Conservation (phyloP, 2,888 invertebrate species). For the Punctoribates punctum region DNA sequence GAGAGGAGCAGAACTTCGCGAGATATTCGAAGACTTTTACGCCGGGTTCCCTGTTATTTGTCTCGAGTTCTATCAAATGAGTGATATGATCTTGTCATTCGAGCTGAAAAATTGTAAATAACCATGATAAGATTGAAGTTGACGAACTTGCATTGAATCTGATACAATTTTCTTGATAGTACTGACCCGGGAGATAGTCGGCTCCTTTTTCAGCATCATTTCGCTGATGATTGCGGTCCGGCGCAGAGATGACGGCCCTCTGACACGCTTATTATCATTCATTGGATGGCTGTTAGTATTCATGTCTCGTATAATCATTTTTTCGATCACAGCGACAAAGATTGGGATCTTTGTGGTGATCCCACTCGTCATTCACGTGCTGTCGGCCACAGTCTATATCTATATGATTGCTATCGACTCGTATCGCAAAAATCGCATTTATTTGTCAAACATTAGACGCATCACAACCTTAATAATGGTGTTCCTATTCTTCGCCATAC, state of each 20-base stretch:
- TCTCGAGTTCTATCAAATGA: slow-evolving; percentile 46
- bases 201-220: slow-evolving; percentile 46
- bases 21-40: slow-evolving; percentile 49
- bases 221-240: slow-evolving; percentile 48
- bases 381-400: slow-evolving; percentile 45
- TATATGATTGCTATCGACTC: slow-evolving; percentile 46
- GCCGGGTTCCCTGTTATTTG: slow-evolving; percentile 48
- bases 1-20: slow-evolving; percentile 46
- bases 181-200: slow-evolving; percentile 46
- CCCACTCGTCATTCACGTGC: slow-evolving; percentile 45
- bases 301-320: slow-evolving; percentile 46
- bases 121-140: too few relatives aligned
- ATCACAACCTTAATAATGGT: slow-evolving; percentile 41
- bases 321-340: slow-evolving; percentile 45
- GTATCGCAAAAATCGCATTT: slow-evolving; percentile 16
- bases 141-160: too few relatives aligned
- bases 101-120: background rate
- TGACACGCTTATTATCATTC: slow-evolving; percentile 46
- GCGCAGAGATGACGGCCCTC: slow-evolving; percentile 48
- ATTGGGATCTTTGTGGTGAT: slow-evolving; percentile 45
- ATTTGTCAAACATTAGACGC: slow-evolving; percentile 5
- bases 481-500: slow-evolving; percentile 48
- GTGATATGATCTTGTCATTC: background rate
- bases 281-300: slow-evolving; percentile 46
- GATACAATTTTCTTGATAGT: slow-evolving; percentile 27